Percentiles rank a stretch among this genome's conserved stretches.
Evolutionary conservation across 2,888 invertebrate species (phyloP).

Genomic region (Sphinx pinastri): DNA sequence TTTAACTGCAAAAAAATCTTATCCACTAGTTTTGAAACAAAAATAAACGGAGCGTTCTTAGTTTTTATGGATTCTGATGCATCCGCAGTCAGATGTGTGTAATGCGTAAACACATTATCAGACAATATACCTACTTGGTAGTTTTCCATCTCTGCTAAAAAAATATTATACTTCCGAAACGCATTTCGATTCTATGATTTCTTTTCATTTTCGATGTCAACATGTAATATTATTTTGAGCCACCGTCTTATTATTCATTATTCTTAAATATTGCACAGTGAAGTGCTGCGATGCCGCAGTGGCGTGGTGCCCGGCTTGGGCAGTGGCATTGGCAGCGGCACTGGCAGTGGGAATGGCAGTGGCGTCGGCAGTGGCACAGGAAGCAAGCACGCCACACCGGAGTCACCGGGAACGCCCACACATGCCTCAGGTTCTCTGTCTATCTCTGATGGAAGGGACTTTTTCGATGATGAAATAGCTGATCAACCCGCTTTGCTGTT

Average conservation of each 20-base stretch:
- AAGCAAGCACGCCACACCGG: conserved; percentile 76
- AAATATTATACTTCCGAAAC: too few species aligned
- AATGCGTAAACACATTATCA: too few species aligned
- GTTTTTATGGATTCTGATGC: too few species aligned
- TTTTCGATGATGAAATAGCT: conserved; percentile 95
- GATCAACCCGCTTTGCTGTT: conserved; percentile 94
- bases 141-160: too few species aligned
- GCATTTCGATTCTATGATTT: neutral
- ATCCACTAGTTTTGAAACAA: too few species aligned
- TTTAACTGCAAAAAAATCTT: too few species aligned
- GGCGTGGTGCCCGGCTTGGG: neutral
- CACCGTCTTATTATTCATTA: too few species aligned
- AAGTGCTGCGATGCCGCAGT: conserved; percentile 36
- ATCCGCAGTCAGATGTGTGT: too few species aligned
- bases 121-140: too few species aligned
- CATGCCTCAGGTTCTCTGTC: conserved; percentile 91
- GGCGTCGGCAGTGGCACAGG: conserved; percentile 51
- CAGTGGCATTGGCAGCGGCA: neutral
- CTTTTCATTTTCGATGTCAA: neutral
- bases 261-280: conserved; percentile 38
- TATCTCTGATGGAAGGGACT: conserved; percentile 92
- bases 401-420: conserved; percentile 90
- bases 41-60: too few species aligned
- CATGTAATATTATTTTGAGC: too few species aligned
- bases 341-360: neutral